These are phyloP conservation scores for Gonatopus flavifemur DNA, from an alignment of 1,140 invertebrate species.

Conservation along the genomic window DNA sequence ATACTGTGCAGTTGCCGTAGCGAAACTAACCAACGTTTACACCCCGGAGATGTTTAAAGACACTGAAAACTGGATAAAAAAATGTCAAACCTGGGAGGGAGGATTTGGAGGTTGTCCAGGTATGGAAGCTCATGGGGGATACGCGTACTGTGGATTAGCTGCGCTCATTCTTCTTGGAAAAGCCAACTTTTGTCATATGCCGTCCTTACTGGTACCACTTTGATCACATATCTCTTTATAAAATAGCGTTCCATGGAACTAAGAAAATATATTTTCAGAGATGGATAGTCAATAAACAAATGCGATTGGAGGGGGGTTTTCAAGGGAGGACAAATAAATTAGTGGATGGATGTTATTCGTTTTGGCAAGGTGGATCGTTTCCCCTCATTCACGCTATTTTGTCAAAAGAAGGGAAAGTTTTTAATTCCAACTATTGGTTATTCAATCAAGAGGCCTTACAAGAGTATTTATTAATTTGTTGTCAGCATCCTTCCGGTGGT, in stretches of 20 bases:
- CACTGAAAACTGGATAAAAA: slow-evolving; percentile 87
- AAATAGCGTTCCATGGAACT: slow-evolving; percentile 16
- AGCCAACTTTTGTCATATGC: slow-evolving; percentile 77
- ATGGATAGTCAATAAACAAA: slow-evolving; percentile 88
- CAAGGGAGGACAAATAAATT: slow-evolving; percentile 97
- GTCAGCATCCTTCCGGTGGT: slow-evolving; percentile 87
- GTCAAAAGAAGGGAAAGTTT: slow-evolving; percentile 50
- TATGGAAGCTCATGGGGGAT: slow-evolving; percentile 97
- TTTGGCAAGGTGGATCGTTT: slow-evolving; percentile 95
- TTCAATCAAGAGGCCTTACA: slow-evolving; percentile 87
- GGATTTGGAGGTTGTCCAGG: slow-evolving; percentile 94
- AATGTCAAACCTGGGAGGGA: slow-evolving; percentile 98
- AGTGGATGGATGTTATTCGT: slow-evolving; percentile 98
- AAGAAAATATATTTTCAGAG: slow-evolving; percentile 56
- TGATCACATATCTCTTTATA: neutral
- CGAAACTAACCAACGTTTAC: slow-evolving; percentile 83
- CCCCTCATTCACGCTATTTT: slow-evolving; percentile 71
- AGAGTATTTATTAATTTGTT: slow-evolving; percentile 93
- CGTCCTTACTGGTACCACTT: slow-evolving; percentile 70
- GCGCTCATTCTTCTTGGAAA: slow-evolving; percentile 80
- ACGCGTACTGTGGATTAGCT: slow-evolving; percentile 95
- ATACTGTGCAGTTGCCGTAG: slow-evolving; percentile 92
- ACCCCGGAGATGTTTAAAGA: slow-evolving; percentile 78
- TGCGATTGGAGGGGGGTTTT: slow-evolving; percentile 89
- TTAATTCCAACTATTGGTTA: slow-evolving; percentile 62